These are phyloP conservation scores for Rhinolophus ferrumequinum DNA, from an alignment of 2,113 vertebrate genomes.

Conservation along the genomic window DNA sequence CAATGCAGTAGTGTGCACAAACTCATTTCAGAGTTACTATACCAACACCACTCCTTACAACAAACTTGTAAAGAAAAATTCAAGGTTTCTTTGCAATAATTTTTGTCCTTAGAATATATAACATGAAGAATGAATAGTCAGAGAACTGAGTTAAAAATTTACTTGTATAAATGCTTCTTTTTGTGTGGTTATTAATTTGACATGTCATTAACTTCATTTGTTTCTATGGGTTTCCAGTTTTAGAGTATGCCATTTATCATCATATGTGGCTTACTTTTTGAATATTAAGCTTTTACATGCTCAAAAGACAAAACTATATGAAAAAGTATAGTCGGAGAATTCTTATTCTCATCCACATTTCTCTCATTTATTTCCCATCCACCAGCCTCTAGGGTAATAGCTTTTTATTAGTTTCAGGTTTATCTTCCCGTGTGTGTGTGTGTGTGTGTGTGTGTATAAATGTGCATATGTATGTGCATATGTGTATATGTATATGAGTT, in stretches of 20 bases:
- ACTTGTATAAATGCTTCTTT: neutral
- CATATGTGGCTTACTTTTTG: neutral
- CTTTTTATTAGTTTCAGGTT: neutral
- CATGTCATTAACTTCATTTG: neutral
- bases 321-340: neutral
- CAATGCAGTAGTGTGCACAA: accelerated
- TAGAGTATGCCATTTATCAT: neutral
- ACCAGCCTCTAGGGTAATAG: neutral
- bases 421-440: neutral
- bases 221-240: neutral
- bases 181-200: neutral
- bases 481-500: neutral
- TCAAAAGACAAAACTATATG: neutral
- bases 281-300: neutral
- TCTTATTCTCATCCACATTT: neutral
- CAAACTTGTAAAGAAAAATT: neutral
- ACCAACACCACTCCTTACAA: neutral
- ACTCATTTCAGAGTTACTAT: neutral
- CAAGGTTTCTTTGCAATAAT: neutral
- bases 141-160: neutral
- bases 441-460: neutral
- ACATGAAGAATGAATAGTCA: too few relatives aligned
- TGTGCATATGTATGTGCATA: neutral
- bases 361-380: neutral
- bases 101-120: neutral